Percentiles rank a stretch among this genome's conserved stretches.
Conservation (phyloP, 23 tunicate genomes). For the Aplidium turbinatum region DNA sequence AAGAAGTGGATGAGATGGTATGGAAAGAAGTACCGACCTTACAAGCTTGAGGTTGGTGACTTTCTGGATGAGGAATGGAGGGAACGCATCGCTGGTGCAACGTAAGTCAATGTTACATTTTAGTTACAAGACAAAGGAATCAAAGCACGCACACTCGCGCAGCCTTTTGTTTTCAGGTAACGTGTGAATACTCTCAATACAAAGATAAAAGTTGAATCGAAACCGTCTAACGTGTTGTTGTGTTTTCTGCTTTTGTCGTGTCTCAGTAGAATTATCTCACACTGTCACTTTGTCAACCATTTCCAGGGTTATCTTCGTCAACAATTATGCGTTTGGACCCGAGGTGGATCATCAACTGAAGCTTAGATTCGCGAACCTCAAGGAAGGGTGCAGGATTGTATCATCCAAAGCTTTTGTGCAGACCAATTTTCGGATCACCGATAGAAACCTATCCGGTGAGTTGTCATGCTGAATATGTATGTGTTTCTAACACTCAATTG, state of each 20-base stretch:
- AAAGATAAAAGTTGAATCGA: too few species aligned
- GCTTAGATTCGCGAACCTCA: slow-evolving; percentile 71
- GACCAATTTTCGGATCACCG: slow-evolving; percentile 85
- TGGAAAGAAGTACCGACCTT: slow-evolving; percentile 83
- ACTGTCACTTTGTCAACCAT: too few species aligned
- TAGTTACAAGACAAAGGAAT: too few species aligned
- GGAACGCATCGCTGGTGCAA: slow-evolving; percentile 67
- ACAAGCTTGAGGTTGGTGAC: slow-evolving; percentile 69
- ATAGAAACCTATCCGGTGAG: slow-evolving; percentile 84
- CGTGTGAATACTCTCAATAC: too few species aligned
- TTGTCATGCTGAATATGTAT: too few species aligned
- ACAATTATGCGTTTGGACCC: slow-evolving; percentile 96
- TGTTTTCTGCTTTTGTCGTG: too few species aligned
- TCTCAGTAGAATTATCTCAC: too few species aligned
- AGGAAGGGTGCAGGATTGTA: slow-evolving; percentile 84
- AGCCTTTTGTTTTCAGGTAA: too few species aligned
- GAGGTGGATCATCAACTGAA: slow-evolving; percentile 92
- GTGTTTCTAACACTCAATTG: too few species aligned
- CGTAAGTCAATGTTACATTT: slow-evolving; percentile 43
- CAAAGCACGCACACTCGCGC: too few species aligned
- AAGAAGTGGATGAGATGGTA: slow-evolving; percentile 91
- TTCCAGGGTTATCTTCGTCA: slow-evolving; percentile 87
- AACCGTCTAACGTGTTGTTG: too few species aligned
- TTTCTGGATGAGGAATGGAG: slow-evolving; percentile 72
- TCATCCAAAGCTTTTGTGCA: slow-evolving; percentile 95